phyloP scores from a whole-genome alignment of 2,888 invertebrate species.

The Gymnocheta viridis region DNA sequence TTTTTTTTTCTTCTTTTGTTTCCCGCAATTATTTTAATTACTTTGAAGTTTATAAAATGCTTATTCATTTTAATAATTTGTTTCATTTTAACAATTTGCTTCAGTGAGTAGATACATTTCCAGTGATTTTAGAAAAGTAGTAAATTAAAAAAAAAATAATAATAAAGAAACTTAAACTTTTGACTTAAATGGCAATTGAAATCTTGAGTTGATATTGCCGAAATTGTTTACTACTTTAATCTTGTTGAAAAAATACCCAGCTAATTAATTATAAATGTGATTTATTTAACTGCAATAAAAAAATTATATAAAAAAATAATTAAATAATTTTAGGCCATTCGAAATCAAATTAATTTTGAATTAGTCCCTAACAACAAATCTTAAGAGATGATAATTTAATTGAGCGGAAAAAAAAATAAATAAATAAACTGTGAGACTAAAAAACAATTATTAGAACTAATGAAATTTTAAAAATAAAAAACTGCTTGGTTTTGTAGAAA shows the following conservation, averaged over 20 bases:
- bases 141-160: background rate
- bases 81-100: background rate
- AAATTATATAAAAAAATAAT: too few species aligned
- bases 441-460: conserved; percentile 1
- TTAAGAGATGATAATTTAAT: conserved; percentile 24
- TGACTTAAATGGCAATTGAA: background rate
- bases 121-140: background rate
- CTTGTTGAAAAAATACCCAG: conserved; percentile 10
- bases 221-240: background rate
- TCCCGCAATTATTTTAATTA: conserved; percentile 10
- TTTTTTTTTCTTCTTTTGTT: background rate
- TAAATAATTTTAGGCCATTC: background rate
- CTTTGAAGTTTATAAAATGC: background rate
- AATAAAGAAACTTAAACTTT: background rate
- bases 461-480: too few species aligned
- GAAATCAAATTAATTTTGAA: conserved; percentile 44
- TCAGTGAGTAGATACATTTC: background rate
- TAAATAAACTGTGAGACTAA: background rate
- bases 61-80: background rate
- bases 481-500: too few species aligned
- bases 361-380: conserved; percentile 22
- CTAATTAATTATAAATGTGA: conserved; percentile 26
- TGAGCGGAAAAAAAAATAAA: background rate
- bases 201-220: background rate
- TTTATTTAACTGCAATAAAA: background rate